Percentiles rank a stretch among this genome's conserved stretches.
phyloP scores from a whole-genome alignment of 2,888 invertebrate species.

The Eristalis intricaria region DNA sequence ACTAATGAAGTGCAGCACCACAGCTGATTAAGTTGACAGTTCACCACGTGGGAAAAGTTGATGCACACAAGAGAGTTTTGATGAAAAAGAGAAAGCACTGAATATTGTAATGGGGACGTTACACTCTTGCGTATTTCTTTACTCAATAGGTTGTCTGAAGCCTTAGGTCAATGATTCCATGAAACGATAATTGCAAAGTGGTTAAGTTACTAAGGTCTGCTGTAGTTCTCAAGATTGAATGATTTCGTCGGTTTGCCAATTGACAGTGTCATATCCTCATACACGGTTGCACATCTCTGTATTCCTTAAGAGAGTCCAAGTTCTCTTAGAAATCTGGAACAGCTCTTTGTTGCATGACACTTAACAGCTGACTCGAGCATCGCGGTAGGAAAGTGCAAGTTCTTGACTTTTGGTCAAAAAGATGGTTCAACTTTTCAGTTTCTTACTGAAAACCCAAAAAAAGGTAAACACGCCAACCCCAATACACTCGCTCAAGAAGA shows the following conservation, averaged over 20 bases:
- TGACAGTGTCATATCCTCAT: neutral
- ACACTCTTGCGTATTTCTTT: neutral
- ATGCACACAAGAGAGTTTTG: neutral
- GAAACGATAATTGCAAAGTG: neutral
- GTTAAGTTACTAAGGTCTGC: neutral
- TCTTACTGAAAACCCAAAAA: conserved; percentile 76
- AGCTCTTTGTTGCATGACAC: neutral
- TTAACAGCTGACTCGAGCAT: conserved; percentile 22
- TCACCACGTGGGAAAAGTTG: conserved; percentile 25
- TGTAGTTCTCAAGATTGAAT: neutral
- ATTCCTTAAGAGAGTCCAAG: neutral
- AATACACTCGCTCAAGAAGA: neutral
- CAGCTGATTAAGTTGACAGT: conserved; percentile 51
- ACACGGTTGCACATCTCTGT: neutral
- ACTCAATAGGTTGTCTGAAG: neutral
- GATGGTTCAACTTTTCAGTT: conserved; percentile 79
- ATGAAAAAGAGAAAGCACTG: neutral
- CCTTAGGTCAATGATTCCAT: neutral
- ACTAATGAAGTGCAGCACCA: conserved; percentile 20
- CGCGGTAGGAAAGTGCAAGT: neutral
- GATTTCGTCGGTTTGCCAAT: neutral
- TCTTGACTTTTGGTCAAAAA: neutral
- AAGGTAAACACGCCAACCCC: conserved; percentile 72
- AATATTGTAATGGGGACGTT: neutral
- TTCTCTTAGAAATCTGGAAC: neutral